Evolutionary conservation across 2,888 invertebrate genomes (phyloP).

Genomic region (Noctuana brunneofusca): DNA sequence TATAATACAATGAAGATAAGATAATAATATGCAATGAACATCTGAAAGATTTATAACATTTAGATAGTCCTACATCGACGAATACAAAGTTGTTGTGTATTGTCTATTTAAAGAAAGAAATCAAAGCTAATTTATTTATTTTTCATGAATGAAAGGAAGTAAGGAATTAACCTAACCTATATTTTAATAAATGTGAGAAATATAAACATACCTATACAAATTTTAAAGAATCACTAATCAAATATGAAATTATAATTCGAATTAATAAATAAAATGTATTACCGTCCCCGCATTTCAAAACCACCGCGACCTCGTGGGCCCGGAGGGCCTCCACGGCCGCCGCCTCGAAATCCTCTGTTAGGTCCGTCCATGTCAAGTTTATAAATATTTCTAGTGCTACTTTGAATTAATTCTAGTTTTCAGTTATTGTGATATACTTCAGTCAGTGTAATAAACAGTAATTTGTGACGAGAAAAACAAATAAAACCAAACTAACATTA

Average conservation of each 20-base stretch:
- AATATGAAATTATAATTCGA: neutral
- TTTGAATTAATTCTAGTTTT: neutral
- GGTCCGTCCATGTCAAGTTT: slow-evolving; percentile 41
- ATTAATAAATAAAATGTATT: neutral
- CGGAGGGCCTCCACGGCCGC: slow-evolving; percentile 72
- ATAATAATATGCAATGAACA: too few species aligned
- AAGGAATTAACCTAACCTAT: too few species aligned
- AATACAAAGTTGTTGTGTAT: too few species aligned
- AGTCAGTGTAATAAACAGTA: neutral
- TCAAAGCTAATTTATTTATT: too few species aligned
- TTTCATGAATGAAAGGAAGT: too few species aligned
- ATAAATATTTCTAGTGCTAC: neutral
- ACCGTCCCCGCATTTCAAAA: slow-evolving; percentile 78
- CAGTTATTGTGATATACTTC: neutral
- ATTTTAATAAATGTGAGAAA: too few species aligned
- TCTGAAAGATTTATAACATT: too few species aligned
- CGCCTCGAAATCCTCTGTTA: slow-evolving; percentile 66
- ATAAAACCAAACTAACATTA: neutral
- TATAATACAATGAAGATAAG: too few species aligned
- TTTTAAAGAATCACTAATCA: too few species aligned
- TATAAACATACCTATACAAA: too few species aligned
- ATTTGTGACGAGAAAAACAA: neutral
- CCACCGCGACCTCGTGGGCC: slow-evolving; percentile 71
- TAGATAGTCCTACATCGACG: too few species aligned
- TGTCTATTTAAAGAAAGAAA: too few species aligned